Conservation (phyloP, 2,888 invertebrate genomes). For the Craniophora ligustri region DNA sequence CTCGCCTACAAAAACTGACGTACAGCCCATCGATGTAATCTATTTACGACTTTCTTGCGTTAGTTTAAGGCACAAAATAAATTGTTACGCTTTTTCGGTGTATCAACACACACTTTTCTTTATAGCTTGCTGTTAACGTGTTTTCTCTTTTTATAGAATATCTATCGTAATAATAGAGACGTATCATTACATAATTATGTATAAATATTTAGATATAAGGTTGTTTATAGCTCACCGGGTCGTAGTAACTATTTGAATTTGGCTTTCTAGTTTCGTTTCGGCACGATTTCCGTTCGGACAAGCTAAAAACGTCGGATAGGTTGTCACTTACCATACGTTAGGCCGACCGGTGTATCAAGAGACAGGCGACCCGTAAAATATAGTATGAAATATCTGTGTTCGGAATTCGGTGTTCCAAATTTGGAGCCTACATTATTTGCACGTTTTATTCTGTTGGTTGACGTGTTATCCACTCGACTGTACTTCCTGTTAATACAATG, state of each 20-base stretch:
- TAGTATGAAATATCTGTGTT: constrained; percentile 20
- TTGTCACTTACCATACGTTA: constrained; percentile 12
- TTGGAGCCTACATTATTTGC: constrained; percentile 12
- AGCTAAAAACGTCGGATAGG: constrained; percentile 23
- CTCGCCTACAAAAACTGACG: constrained; percentile 24
- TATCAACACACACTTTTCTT: constrained; percentile 37
- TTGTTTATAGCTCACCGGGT: constrained; percentile 16
- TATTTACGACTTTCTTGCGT: constrained; percentile 13
- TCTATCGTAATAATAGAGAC: constrained; percentile 49
- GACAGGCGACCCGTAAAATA: constrained; percentile 9
- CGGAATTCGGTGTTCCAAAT: constrained; percentile 10
- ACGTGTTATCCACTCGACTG: constrained; percentile 15
- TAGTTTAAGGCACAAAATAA: constrained; percentile 12
- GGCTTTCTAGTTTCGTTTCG: constrained; percentile 32
- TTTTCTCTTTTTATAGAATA: constrained; percentile 53
- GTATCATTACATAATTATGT: constrained; percentile 41
- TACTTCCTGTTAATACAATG: constrained; percentile 19
- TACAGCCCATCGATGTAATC: background rate
- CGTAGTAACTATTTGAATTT: constrained; percentile 18
- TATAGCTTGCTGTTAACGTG: constrained; percentile 39
- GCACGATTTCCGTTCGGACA: constrained; percentile 5
- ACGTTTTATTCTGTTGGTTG: constrained; percentile 1
- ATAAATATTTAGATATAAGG: constrained; percentile 45
- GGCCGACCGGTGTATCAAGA: background rate
- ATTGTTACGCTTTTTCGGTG: background rate